A percentile compares a stretch with the other conserved stretches of the same genome.
Conservation (phyloP, 2,888 invertebrate species). For the Lamproptera curius region DNA sequence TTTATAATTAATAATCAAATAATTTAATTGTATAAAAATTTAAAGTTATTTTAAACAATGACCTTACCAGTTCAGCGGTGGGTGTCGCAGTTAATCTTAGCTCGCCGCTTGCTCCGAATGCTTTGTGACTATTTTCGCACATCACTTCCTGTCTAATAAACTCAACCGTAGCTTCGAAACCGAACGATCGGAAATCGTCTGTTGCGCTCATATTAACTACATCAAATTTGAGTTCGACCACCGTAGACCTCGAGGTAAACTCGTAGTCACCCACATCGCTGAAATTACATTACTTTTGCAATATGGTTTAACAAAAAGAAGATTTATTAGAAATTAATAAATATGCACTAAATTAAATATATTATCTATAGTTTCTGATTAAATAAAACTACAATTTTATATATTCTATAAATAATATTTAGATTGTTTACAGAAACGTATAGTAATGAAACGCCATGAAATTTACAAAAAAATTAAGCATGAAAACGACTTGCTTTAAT, state of each 20-base stretch:
- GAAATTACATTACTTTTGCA: slow-evolving; percentile 22
- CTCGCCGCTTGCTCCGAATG: slow-evolving; percentile 87
- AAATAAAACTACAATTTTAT: no score
- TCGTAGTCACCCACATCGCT: slow-evolving; percentile 79
- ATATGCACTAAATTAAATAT: no score
- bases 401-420: no score
- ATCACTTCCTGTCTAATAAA: slow-evolving; percentile 84
- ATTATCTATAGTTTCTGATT: no score
- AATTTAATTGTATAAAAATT: no score
- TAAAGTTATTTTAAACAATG: slow-evolving; percentile 12
- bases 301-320: no score
- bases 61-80: slow-evolving; percentile 71
- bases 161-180: slow-evolving; percentile 91
- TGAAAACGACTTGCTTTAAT: no score
- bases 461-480: no score
- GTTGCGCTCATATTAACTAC: slow-evolving; percentile 90
- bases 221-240: slow-evolving; percentile 89
- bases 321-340: no score
- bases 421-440: no score
- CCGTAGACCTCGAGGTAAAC: slow-evolving; percentile 85
- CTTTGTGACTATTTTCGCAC: slow-evolving; percentile 83
- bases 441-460: no score
- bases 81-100: slow-evolving; percentile 78
- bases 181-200: slow-evolving; percentile 90
- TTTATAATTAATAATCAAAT: no score